These are phyloP conservation scores for Nasonovia ribisnigri DNA, from an alignment of 2,888 invertebrate genomes.

Conservation along the genomic window DNA sequence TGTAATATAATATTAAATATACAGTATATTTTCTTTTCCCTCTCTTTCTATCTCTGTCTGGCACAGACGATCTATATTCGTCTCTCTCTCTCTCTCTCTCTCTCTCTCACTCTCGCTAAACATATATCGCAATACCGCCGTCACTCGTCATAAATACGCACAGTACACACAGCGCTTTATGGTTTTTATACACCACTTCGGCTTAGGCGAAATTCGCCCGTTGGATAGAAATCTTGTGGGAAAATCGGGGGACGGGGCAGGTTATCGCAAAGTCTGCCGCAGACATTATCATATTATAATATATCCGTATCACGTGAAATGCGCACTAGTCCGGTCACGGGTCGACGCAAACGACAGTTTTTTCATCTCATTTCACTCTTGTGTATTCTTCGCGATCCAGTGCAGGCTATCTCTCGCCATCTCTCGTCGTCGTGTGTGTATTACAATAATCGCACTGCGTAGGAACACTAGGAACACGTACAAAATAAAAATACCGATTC, in stretches of 20 bases:
- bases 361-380: neutral
- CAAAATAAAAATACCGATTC: neutral
- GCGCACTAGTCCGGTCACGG: neutral
- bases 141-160: neutral
- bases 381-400: neutral
- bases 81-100: neutral
- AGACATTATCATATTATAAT: neutral
- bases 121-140: neutral
- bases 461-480: neutral
- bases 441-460: neutral
- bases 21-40: neutral
- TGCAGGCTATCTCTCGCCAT: neutral
- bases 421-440: neutral
- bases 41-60: neutral
- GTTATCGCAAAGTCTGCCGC: neutral
- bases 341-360: neutral
- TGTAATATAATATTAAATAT: neutral
- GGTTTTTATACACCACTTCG: neutral
- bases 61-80: neutral
- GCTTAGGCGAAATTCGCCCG: neutral
- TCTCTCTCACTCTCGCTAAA: neutral
- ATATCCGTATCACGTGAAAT: neutral
- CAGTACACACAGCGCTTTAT: neutral
- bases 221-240: neutral
- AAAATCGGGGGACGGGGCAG: neutral